phyloP scores from a whole-genome alignment of 1,140 invertebrate species.

The Ostrea denselamellosa region DNA sequence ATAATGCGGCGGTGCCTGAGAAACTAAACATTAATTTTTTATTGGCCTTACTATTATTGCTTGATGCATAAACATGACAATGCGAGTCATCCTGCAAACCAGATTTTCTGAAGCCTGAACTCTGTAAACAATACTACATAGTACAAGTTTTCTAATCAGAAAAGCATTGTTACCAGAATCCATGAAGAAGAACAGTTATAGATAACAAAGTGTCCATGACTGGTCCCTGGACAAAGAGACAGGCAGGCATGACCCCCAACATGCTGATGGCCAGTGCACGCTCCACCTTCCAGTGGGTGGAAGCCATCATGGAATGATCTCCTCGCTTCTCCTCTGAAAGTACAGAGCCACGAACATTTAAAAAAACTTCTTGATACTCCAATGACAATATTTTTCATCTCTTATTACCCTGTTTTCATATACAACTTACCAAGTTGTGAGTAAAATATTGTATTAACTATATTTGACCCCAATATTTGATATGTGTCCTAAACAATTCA shows the following conservation, averaged over 20 bases:
- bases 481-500: too few species aligned
- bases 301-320: slow-evolving; percentile 70
- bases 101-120: not conserved
- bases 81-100: too few species aligned
- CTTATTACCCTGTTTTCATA: too few species aligned
- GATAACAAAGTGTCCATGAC: slow-evolving; percentile 67
- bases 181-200: slow-evolving; percentile 71
- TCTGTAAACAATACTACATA: too few species aligned
- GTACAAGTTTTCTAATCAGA: not conserved
- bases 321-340: slow-evolving; percentile 71
- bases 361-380: not conserved
- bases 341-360: not conserved
- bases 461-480: too few species aligned
- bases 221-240: slow-evolving; percentile 66
- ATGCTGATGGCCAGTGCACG: slow-evolving; percentile 68
- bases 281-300: slow-evolving; percentile 75
- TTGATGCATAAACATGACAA: too few species aligned
- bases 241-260: slow-evolving; percentile 69
- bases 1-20: too few species aligned
- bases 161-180: slow-evolving; percentile 66
- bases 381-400: not conserved
- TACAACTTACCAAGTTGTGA: too few species aligned
- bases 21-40: too few species aligned
- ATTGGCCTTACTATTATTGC: too few species aligned
- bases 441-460: too few species aligned